Percentiles rank a stretch among this genome's conserved stretches.
phyloP scores from a whole-genome alignment of 2,113 vertebrate species.

The Pheucticus melanocephalus region DNA sequence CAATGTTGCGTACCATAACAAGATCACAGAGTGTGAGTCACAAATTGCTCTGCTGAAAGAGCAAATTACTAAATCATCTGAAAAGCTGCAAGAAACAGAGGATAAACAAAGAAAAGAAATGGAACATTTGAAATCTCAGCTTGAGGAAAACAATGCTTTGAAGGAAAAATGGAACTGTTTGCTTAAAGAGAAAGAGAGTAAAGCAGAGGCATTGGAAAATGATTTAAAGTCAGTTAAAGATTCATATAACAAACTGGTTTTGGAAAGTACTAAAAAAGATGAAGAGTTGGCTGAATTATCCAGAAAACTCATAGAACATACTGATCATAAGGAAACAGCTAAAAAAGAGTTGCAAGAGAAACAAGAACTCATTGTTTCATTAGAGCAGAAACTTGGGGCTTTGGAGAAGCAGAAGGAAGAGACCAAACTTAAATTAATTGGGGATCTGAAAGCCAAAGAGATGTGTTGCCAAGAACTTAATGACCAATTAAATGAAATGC shows the following conservation, averaged over 20 bases:
- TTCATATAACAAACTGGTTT: constrained; percentile 75
- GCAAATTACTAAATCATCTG: constrained; percentile 63
- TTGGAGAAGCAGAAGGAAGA: constrained; percentile 60
- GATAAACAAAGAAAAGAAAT: constrained; percentile 52
- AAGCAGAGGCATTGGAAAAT: constrained; percentile 71
- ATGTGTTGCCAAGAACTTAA: constrained; percentile 67
- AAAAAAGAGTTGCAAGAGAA: constrained; percentile 68
- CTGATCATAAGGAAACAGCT: constrained; percentile 52
- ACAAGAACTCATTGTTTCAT: constrained; percentile 61
- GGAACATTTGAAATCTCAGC: constrained; percentile 58
- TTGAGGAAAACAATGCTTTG: constrained; percentile 61
- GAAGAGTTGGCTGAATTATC: constrained; percentile 70
- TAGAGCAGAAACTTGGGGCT: constrained; percentile 70
- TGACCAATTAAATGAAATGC: constrained; percentile 68
- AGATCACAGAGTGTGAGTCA: constrained; percentile 74
- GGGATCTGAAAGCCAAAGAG: constrained; percentile 66
- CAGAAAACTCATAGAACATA: constrained; percentile 64
- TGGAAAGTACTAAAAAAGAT: constrained; percentile 71
- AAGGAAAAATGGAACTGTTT: constrained; percentile 66
- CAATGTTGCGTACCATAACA: constrained; percentile 52
- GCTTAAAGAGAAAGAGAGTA: constrained; percentile 62
- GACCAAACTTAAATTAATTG: constrained; percentile 61
- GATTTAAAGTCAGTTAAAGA: constrained; percentile 82
- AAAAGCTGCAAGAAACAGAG: constrained; percentile 72
- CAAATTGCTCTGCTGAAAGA: constrained; percentile 79